Evolutionary conservation across 2,888 invertebrate genomes (phyloP), one percentile per base, ranked within the genome.

Genomic region (Dioctria linearis): DNA sequence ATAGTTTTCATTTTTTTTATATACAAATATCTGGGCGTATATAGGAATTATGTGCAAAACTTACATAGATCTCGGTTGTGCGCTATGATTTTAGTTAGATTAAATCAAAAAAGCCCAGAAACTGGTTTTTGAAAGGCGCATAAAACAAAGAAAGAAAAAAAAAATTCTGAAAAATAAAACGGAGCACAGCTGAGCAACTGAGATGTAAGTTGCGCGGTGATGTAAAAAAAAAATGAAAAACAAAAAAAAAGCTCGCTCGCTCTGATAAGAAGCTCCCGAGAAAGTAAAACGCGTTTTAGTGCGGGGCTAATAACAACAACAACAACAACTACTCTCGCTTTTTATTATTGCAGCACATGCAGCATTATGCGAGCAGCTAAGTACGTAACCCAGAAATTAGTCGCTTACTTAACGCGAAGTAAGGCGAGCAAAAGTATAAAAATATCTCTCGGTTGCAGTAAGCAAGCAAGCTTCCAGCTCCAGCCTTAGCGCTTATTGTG

Each of bases 251-350:
- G n/a, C n/a, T n/a, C n/a, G 13, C 46, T 46, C 49, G 25, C 39
- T 11, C 37, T 40, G 63, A 63, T 63, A 63, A 75, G 42, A 25
- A 25, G 25, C 25, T 25, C 25, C 49, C 76, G 63, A 49, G 76
- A 76, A 63, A 76, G 76, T 63, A 76, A 66, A 76, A 76, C 76
- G 59, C 49, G 76, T 76, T 76, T 76, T 54, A n/a, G 25, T 25
- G 25, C 25, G 25, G 25, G 25, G 25, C 25, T 25, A 25, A 25
- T 25, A 54, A 54, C 54, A 54, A 25, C 25, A 25, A 25, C 42
- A 54, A 54, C 54, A 54, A 25, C 25, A 25, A 25, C 42, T 76
- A 76, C 76, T 76, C 76, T 76, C 76, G 63, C 76, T 76, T 76
- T 25, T 76, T 76, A 76, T 49, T 61, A 63, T 49, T 49, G 49